Evolutionary conservation across 2,113 vertebrate genomes (phyloP), one percentile per base, ranked within the genome.

Genomic region (Gadus macrocephalus): DNA sequence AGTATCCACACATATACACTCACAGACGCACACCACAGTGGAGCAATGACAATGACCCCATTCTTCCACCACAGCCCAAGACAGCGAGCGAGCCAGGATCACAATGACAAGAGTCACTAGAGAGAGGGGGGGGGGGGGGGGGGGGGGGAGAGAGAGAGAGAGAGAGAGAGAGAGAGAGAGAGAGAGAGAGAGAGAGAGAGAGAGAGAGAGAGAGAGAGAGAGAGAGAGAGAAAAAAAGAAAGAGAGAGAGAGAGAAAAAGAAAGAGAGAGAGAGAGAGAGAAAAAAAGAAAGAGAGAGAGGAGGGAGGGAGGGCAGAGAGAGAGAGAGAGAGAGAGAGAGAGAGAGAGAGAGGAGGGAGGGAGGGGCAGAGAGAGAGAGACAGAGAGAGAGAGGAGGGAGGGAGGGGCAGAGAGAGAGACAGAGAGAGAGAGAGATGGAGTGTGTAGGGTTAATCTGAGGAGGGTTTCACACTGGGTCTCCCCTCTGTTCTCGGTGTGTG

Each of bases 41-140:
- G 70, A 73, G 74, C 83, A 89, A 49, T 49, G 42, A 92, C 90
- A 93, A 93, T 90, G 89, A 87, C 84, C 86, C 84, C 85, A 91
- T 92, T 91, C 89, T 92, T 71, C 80, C 86, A 88, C 73, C 83
- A 77, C 77, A 87, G 81, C 80, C 74, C 70, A 83, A 90, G 90
- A 91, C 86, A 81, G 86, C 83, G 79, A 63, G 67, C 84, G 85
- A 81, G 80, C 75, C 65, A 64, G 75, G 62, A 80, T 80, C 72
- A 89, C 88, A 89, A 90, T 85, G 85, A 84, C 87, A 86, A 83
- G 78, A 89, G 87, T 87, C 86, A 84, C 81, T 82, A 75, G 62
- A 66, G 66, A 77, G 70, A 53, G 55, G n/a, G n/a, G n/a, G n/a
- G n/a, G n/a, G n/a, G n/a, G n/a, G n/a, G n/a, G n/a, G n/a, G 28